Evolutionary conservation across 2,113 vertebrate species (phyloP), one percentile per base, ranked within the genome.

Genomic region (Tyrannus savana): DNA sequence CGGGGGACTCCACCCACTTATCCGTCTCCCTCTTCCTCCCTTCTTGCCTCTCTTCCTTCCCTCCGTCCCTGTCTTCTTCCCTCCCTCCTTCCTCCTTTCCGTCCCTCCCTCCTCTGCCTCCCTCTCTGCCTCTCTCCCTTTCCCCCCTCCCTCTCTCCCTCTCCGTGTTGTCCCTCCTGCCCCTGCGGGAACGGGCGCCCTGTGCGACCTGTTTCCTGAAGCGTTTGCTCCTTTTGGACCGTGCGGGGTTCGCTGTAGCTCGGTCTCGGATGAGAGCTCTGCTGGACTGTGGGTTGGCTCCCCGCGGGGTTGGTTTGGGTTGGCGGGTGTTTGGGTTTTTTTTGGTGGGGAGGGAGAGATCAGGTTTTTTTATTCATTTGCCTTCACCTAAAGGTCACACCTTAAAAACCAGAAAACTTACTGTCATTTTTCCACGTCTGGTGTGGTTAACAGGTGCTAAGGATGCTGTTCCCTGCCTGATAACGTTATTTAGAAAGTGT

Each of bases 131-230:
- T 27, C 31, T 17, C 11, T 33, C 15, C 31, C 55, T 31, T 28
- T 19, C 30, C 11, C 11, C 52, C 17, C 24, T 27, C 17, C 17
- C 15, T 6, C 47, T 17, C 12, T 28, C 19, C n/a, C 24, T 39
- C 59, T 37, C 24, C 15, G 12, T 5, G 25, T 23, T 9, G 14
- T 27, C 13, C 12, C 44, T 10, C 19, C 37, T 24, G 28, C 8
- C 31, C 42, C 4, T 6, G 12, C 0, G 19, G 35, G 31, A 6
- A 0, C 35, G 2, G 35, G 28, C 46, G 31, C 46, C 35, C 8
- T 18, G 15, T 4, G 39, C 14, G 1, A 18, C 15, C 7, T 4
- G 3, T 15, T 39, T 31, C 15, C 44, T 9, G 7, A 2, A 28
- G 41, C 21, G 0, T 25, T 8, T 19, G 2, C 6, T 75, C 19